A percentile compares a stretch with the other conserved stretches of the same genome.
Evolutionary conservation across 1,140 invertebrate genomes (phyloP).

Genomic region (Chrysoperla carnea): DNA sequence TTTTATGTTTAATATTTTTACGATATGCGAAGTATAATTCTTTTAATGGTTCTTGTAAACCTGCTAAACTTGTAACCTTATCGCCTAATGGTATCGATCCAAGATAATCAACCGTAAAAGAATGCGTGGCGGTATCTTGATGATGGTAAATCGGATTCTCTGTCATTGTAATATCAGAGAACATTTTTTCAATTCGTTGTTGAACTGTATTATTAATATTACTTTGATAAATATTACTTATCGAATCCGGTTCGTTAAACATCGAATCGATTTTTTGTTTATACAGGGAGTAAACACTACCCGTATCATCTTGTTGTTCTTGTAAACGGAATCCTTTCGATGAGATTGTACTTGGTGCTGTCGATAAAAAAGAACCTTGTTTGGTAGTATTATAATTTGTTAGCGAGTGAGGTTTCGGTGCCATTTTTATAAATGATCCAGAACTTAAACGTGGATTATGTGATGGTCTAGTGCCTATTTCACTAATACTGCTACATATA

Average conservation of each 20-base stretch:
- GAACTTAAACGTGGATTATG: background rate
- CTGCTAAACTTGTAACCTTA: slow-evolving; percentile 64
- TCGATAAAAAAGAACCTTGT: slow-evolving; percentile 18
- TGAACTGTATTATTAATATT: slow-evolving; percentile 55
- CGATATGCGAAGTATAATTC: slow-evolving; percentile 56
- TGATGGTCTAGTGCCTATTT: background rate
- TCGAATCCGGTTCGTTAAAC: slow-evolving; percentile 34
- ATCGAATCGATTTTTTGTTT: slow-evolving; percentile 70
- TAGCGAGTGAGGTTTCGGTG: slow-evolving; percentile 18
- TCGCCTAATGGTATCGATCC: slow-evolving; percentile 58
- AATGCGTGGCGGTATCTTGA: slow-evolving; percentile 27
- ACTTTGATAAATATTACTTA: slow-evolving; percentile 11
- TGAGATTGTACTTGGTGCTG: slow-evolving; percentile 14
- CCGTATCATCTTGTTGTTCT: slow-evolving; percentile 26
- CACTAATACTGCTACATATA: background rate
- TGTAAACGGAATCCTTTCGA: slow-evolving; percentile 23
- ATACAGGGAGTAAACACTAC: slow-evolving; percentile 42
- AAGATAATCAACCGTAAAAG: slow-evolving; percentile 61
- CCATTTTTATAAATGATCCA: slow-evolving; percentile 10
- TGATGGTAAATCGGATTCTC: slow-evolving; percentile 23
- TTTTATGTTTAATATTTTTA: slow-evolving; percentile 25
- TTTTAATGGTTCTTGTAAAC: slow-evolving; percentile 61
- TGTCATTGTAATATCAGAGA: slow-evolving; percentile 58
- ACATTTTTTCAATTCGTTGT: slow-evolving; percentile 69
- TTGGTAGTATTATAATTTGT: slow-evolving; percentile 15